These are phyloP conservation scores for Ctenoplectra terminalis DNA, from an alignment of 1,140 invertebrate genomes.

Conservation along the genomic window DNA sequence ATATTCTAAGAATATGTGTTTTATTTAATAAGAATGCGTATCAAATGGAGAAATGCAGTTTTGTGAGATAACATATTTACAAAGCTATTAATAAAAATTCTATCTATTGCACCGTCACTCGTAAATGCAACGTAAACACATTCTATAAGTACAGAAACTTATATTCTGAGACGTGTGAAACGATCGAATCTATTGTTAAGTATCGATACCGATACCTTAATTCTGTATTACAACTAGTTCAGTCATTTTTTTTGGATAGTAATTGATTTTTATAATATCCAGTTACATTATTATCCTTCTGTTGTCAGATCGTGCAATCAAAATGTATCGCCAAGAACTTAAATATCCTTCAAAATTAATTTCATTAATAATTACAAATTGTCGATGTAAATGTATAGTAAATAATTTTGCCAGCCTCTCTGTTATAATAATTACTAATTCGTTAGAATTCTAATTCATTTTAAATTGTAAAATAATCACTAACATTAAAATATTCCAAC, in stretches of 20 bases:
- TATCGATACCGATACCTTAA: conserved; percentile 41
- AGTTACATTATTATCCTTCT: background rate
- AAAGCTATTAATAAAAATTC: conserved; percentile 22
- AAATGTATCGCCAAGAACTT: background rate
- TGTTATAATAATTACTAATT: background rate
- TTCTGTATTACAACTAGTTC: conserved; percentile 39
- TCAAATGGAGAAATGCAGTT: background rate
- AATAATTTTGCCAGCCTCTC: background rate
- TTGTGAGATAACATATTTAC: conserved; percentile 5
- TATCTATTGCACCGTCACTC: conserved; percentile 27
- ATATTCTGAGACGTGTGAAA: background rate
- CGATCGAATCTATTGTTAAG: conserved; percentile 20
- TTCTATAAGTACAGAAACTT: conserved; percentile 32
- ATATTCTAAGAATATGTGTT: background rate
- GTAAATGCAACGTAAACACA: conserved; percentile 5
- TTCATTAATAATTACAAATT: background rate
- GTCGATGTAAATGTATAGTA: too few species aligned
- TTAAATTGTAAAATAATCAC: background rate
- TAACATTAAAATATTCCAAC: background rate
- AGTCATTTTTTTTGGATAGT: conserved; percentile 40
- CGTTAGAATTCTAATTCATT: background rate
- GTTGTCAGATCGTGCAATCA: background rate
- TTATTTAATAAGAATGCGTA: background rate
- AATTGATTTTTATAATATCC: background rate
- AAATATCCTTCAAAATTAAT: background rate